phyloP scores from a whole-genome alignment of 2,888 invertebrate species.

The Xanthia icteritia region DNA sequence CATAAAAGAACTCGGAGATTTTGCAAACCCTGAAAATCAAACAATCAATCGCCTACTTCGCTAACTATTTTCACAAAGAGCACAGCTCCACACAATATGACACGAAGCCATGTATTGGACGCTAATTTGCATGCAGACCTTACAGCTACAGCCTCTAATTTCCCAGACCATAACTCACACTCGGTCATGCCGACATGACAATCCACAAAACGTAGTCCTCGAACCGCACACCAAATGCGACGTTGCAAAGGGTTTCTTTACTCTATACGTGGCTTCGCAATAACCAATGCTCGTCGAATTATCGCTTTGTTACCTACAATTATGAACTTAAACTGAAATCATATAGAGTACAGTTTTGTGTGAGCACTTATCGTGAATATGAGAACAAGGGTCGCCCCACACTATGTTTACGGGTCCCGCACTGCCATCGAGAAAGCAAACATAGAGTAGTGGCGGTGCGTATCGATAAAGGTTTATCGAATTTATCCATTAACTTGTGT shows the following conservation, averaged over 20 bases:
- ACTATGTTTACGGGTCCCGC: constrained; percentile 69
- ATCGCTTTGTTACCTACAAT: constrained; percentile 39
- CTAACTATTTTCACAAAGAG: neutral
- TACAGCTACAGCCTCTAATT: constrained; percentile 54
- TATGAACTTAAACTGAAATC: constrained; percentile 39
- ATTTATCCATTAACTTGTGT: constrained; percentile 66
- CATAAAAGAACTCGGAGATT: neutral
- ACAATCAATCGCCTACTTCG: neutral
- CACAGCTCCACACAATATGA: constrained; percentile 1
- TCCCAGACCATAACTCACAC: constrained; percentile 60
- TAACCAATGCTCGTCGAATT: constrained; percentile 65
- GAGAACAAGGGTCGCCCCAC: constrained; percentile 57
- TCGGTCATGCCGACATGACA: constrained; percentile 62
- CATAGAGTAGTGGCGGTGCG: constrained; percentile 64
- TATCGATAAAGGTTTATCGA: constrained; percentile 70
- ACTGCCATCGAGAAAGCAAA: constrained; percentile 70
- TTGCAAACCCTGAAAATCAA: neutral
- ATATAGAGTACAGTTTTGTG: constrained; percentile 45
- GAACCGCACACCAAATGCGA: constrained; percentile 67
- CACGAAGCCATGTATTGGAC: constrained; percentile 27
- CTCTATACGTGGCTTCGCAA: constrained; percentile 66
- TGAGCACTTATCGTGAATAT: constrained; percentile 38
- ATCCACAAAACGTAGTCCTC: constrained; percentile 59
- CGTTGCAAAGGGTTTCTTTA: constrained; percentile 70
- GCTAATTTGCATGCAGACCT: constrained; percentile 47